phyloP scores from a whole-genome alignment of 2,797 vertebrate genomes.

The Rallus crepitans region DNA sequence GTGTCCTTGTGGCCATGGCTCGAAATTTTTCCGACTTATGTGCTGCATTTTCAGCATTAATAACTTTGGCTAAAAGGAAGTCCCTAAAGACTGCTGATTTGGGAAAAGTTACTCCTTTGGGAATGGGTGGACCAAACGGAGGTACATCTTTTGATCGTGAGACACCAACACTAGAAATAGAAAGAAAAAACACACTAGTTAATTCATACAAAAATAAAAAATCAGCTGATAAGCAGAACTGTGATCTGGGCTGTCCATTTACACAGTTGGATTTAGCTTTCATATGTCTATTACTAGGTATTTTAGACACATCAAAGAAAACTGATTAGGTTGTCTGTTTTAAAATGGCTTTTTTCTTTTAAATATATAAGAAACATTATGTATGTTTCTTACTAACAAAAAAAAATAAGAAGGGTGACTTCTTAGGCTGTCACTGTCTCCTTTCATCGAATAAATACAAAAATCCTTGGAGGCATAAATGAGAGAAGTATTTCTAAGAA shows the following conservation, averaged over 20 bases:
- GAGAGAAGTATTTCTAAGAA: background rate
- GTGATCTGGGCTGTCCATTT: background rate
- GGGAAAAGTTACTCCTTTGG: constrained; percentile 97
- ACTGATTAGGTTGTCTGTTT: background rate
- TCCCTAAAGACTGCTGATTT: constrained; percentile 99
- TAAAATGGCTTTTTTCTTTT: background rate
- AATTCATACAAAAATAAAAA: background rate
- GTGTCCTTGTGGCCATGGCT: constrained; percentile 95
- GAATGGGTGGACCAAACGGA: constrained; percentile 95
- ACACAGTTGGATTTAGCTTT: background rate
- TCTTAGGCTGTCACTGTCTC: background rate
- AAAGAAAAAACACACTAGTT: background rate
- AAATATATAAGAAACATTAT: background rate
- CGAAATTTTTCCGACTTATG: constrained; percentile 98
- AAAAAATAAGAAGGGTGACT: background rate
- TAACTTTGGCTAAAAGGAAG: constrained; percentile 98
- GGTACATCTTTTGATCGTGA: constrained; percentile 98
- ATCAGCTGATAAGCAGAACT: background rate
- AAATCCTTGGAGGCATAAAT: background rate
- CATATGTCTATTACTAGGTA: background rate
- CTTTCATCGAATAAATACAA: background rate
- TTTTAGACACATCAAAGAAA: background rate
- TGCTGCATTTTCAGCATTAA: constrained; percentile 96
- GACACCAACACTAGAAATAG: constrained; percentile 88
- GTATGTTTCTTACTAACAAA: background rate